phyloP scores from a whole-genome alignment of 2,888 invertebrate genomes.

The Rhabditoides inermis region DNA sequence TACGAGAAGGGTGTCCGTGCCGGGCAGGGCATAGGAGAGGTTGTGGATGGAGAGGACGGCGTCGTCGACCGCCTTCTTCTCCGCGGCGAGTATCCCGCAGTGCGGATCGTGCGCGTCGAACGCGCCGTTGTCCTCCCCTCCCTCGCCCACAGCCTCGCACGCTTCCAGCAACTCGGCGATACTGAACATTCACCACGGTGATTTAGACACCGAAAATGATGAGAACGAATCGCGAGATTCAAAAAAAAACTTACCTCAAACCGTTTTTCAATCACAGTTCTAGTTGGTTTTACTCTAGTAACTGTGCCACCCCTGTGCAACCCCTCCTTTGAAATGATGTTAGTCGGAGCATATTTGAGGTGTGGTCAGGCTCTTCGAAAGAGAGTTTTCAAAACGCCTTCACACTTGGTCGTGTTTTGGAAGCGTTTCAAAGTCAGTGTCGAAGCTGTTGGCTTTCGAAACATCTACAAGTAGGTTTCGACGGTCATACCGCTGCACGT shows the following conservation, averaged over 20 bases:
- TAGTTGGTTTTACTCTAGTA: too few species aligned
- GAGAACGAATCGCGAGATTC: too few species aligned
- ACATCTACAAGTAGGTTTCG: neutral
- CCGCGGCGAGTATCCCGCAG: neutral
- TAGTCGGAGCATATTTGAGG: too few species aligned
- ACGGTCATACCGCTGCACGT: slow-evolving; percentile 53
- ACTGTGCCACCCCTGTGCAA: too few species aligned
- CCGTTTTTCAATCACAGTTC: too few species aligned
- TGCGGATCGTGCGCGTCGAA: neutral
- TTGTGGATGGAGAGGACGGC: slow-evolving; percentile 1
- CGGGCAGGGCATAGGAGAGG: slow-evolving; percentile 8
- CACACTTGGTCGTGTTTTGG: neutral
- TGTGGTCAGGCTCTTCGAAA: too few species aligned
- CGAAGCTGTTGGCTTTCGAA: neutral
- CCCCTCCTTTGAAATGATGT: too few species aligned
- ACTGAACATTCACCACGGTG: too few species aligned
- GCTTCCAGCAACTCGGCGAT: neutral
- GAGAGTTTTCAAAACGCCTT: neutral
- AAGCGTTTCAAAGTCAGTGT: too few species aligned
- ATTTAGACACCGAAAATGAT: too few species aligned
- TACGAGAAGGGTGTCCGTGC: too few species aligned
- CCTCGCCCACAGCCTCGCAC: neutral
- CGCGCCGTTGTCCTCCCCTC: neutral
- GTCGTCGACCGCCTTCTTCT: neutral
- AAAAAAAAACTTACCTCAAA: too few species aligned